Evolutionary conservation across 1,140 invertebrate genomes (phyloP).

Genomic region (Caenorhabditis briggsae): DNA sequence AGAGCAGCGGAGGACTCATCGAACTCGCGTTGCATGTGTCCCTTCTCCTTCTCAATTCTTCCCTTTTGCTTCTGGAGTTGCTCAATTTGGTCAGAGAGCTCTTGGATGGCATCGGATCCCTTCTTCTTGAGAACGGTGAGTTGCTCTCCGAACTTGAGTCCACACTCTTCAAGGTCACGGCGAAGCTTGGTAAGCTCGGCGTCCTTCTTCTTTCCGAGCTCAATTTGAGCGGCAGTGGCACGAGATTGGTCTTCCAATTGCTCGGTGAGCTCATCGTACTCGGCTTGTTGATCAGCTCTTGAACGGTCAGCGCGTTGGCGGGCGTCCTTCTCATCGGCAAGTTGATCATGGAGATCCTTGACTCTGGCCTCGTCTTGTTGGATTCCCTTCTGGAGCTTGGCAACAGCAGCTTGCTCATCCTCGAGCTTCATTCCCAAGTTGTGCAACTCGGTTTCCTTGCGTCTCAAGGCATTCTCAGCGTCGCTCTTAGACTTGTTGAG

Average conservation of each 20-base stretch:
- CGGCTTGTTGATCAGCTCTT: constrained; percentile 90
- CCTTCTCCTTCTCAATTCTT: constrained; percentile 94
- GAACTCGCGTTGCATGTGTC: constrained; percentile 90
- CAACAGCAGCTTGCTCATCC: constrained; percentile 94
- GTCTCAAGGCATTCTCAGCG: constrained; percentile 70
- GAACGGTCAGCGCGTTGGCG: constrained; percentile 90
- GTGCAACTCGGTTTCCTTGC: constrained; percentile 76
- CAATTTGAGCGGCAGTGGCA: constrained; percentile 94
- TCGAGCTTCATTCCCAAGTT: constrained; percentile 85
- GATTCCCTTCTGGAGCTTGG: constrained; percentile 95
- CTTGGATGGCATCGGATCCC: constrained; percentile 96
- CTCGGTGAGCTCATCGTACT: constrained; percentile 96
- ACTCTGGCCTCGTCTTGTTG: constrained; percentile 96
- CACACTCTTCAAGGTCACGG: constrained; percentile 95
- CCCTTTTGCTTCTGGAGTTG: constrained; percentile 98
- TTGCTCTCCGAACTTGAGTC: constrained; percentile 96
- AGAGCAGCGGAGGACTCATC: constrained; percentile 91
- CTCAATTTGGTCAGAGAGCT: constrained; percentile 99
- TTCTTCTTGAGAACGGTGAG: constrained; percentile 96
- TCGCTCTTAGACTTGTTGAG: constrained; percentile 72
- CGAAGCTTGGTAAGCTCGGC: constrained; percentile 96
- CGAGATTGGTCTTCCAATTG: constrained; percentile 85
- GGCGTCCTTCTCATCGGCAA: constrained; percentile 95
- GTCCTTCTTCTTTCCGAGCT: constrained; percentile 99
- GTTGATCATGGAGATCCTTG: constrained; percentile 96